Conservation (phyloP, 2,113 vertebrate species). For the Tachuris rubrigastra region DNA sequence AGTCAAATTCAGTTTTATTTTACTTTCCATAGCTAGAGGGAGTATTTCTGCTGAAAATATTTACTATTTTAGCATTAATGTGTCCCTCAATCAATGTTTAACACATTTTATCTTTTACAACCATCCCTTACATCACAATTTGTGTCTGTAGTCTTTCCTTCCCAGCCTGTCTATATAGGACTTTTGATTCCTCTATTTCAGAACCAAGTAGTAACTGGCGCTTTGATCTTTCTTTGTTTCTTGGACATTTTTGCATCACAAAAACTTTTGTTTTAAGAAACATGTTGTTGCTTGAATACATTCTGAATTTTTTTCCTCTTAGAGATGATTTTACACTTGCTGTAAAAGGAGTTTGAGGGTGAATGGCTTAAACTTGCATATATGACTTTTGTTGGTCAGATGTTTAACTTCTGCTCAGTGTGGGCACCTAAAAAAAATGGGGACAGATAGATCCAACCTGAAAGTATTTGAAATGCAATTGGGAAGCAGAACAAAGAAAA, state of each 20-base stretch:
- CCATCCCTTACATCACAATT: neutral
- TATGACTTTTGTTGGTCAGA: neutral
- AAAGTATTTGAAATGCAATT: neutral
- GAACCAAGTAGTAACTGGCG: neutral
- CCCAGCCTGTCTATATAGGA: neutral
- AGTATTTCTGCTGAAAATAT: neutral
- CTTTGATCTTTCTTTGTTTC: neutral
- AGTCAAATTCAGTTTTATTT: neutral
- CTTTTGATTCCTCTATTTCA: neutral
- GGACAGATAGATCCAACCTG: neutral
- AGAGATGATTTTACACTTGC: neutral
- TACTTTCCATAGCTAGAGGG: neutral
- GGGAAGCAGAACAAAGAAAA: constrained; percentile 19
- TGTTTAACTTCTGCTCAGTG: neutral
- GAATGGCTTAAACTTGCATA: neutral
- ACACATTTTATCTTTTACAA: neutral
- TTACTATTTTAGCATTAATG: neutral
- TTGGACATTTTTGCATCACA: neutral
- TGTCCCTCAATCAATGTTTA: neutral
- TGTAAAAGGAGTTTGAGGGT: neutral
- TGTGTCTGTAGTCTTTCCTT: neutral
- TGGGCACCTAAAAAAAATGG: neutral
- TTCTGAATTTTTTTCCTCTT: neutral
- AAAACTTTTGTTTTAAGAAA: neutral
- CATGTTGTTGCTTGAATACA: neutral